Conservation (phyloP, 2,113 vertebrate species). For the Ciconia stormi region DNA sequence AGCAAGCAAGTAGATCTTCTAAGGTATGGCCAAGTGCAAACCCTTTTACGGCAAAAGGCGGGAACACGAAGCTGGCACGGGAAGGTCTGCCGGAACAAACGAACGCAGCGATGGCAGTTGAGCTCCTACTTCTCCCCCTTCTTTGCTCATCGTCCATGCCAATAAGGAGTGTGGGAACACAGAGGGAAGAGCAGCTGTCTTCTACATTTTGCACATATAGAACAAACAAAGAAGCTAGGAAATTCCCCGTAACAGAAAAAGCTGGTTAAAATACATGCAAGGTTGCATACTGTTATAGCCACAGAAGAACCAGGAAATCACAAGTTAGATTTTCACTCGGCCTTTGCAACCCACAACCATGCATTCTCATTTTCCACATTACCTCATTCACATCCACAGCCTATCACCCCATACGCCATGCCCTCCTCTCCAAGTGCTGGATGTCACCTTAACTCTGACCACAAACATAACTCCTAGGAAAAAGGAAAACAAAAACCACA, state of each 20-base stretch:
- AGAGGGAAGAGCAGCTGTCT: neutral
- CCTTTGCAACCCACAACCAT: neutral
- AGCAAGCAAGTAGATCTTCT: neutral
- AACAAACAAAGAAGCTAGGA: neutral
- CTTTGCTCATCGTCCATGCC: neutral
- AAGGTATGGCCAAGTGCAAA: neutral
- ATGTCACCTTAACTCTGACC: constrained; percentile 25
- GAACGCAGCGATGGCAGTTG: accelerated
- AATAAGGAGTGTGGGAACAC: neutral
- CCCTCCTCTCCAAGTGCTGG: neutral
- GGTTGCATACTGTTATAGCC: neutral
- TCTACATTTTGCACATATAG: neutral
- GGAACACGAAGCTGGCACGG: neutral
- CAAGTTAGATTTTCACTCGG: constrained; percentile 2
- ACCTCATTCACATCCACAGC: neutral
- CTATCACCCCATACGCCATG: neutral
- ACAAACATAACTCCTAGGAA: constrained; percentile 13
- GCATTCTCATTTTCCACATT: neutral
- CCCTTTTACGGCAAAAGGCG: neutral
- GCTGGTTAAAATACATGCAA: neutral
- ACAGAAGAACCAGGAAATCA: neutral
- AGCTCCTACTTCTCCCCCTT: neutral
- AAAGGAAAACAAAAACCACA: neutral
- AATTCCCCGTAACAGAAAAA: neutral
- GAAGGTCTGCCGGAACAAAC: neutral